These are phyloP conservation scores for Macaca mulatta DNA, from an alignment of 2,113 vertebrate genomes.

Conservation along the genomic window DNA sequence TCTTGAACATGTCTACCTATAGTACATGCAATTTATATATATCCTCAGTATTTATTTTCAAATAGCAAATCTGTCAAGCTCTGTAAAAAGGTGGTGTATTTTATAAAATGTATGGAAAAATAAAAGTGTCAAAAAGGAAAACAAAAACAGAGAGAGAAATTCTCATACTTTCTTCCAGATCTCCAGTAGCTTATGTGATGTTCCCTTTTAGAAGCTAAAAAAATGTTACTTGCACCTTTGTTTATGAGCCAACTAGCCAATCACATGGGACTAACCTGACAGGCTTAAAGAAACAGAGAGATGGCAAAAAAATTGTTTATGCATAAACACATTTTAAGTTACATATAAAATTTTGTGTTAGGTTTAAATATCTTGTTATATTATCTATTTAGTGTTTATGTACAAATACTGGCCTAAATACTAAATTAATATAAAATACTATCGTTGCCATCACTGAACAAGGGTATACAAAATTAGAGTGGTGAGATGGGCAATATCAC, in stretches of 20 bases:
- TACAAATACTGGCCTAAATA: background rate
- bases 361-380: background rate
- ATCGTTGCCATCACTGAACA: background rate
- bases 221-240: background rate
- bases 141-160: background rate
- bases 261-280: background rate
- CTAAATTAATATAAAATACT: background rate
- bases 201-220: background rate
- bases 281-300: background rate
- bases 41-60: background rate
- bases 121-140: background rate
- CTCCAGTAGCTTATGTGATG: background rate
- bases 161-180: background rate
- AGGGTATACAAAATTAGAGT: background rate
- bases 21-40: background rate
- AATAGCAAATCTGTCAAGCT: background rate
- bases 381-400: background rate
- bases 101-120: background rate
- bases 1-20: background rate
- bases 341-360: background rate
- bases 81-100: background rate
- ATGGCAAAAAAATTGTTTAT: background rate
- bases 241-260: background rate
- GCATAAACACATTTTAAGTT: background rate
- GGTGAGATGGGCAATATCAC: background rate